Base-by-base conservation (phyloP, 2,888 invertebrate species). In the Leptarthrus brevirostris region DNA sequence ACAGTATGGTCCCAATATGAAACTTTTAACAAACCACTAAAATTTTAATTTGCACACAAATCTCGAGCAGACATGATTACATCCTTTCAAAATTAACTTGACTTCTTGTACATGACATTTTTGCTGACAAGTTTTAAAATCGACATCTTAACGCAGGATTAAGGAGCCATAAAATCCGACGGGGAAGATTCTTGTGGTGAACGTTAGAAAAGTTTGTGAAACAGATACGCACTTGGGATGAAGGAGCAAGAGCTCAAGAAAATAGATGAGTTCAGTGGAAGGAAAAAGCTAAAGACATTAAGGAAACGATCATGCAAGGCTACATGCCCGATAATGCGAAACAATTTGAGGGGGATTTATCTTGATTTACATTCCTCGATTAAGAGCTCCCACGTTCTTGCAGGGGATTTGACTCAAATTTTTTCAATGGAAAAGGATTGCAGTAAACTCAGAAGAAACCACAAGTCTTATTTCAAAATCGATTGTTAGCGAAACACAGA, bases 261-360 rank as follows among this genome's bases (percentile, higher is more conserved):
- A 53, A 53, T 22, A 70, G 53, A 70, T 70, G 70, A 70, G 34
- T 34, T 53, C n/a, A 10, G 18, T 14, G 18, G 20, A 5, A 12
- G 26, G 22, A 18, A 70, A 34, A 70, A 52, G 52, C 52, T 52
- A 52, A 70, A 34, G 69, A 52, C 26, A 70, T 70, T 52, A 40
- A 40, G 54, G 40, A 22, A 36, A 71, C 40, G 54, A 54, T 40
- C 40, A 54, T 47, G 53, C 47, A 58, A 36, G n/a, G 52, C 74
- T 73, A 76, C 76, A 76, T 64, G 64, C 54, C 70, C 64, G 76
- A 74, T 74, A 76, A 76, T 76, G 76, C 73, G 76, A 76, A 74
- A 76, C 76, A 76, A 76, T 76, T 76, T 76, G 72, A 76, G 76
- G 73, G 70, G 76, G 76, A 76, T 76, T 76, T 76, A 76, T 74